Evolutionary conservation across 2,113 vertebrate species (phyloP).

Genomic region (Colinus virginianus): DNA sequence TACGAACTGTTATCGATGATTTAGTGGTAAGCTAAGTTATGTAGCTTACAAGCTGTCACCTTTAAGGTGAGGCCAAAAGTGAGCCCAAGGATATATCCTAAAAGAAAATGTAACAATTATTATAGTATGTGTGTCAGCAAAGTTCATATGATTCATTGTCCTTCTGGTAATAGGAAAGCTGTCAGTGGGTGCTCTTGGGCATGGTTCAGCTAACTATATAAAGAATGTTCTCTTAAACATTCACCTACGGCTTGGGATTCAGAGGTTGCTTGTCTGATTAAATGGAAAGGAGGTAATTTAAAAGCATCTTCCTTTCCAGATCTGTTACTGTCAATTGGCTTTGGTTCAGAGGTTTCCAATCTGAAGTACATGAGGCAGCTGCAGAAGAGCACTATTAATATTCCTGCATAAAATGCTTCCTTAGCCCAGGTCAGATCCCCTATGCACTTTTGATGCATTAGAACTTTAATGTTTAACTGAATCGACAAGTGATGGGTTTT

Average conservation of each 20-base stretch:
- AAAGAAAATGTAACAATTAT: slow-evolving; percentile 76
- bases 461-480: slow-evolving; percentile 58
- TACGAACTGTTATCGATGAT: slow-evolving; percentile 65
- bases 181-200: slow-evolving; percentile 71
- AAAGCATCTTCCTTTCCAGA: slow-evolving; percentile 71
- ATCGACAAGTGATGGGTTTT: slow-evolving; percentile 60
- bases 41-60: slow-evolving; percentile 68
- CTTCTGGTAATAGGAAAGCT: slow-evolving; percentile 76
- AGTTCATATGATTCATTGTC: slow-evolving; percentile 76
- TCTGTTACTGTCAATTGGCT: slow-evolving; percentile 71
- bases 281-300: slow-evolving; percentile 75
- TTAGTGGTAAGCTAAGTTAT: slow-evolving; percentile 64
- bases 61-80: slow-evolving; percentile 71
- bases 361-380: slow-evolving; percentile 57
- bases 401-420: slow-evolving; percentile 55
- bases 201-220: slow-evolving; percentile 70
- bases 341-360: slow-evolving; percentile 71
- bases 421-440: slow-evolving; percentile 67
- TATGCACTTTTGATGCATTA: slow-evolving; percentile 67
- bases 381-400: slow-evolving; percentile 56
- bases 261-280: slow-evolving; percentile 73
- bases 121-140: slow-evolving; percentile 67
- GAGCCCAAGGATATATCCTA: slow-evolving; percentile 65
- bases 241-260: slow-evolving; percentile 70
- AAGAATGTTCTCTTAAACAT: slow-evolving; percentile 69